phyloP scores from a whole-genome alignment of 1,140 invertebrate species.

The Drosophila micromelanica region DNA sequence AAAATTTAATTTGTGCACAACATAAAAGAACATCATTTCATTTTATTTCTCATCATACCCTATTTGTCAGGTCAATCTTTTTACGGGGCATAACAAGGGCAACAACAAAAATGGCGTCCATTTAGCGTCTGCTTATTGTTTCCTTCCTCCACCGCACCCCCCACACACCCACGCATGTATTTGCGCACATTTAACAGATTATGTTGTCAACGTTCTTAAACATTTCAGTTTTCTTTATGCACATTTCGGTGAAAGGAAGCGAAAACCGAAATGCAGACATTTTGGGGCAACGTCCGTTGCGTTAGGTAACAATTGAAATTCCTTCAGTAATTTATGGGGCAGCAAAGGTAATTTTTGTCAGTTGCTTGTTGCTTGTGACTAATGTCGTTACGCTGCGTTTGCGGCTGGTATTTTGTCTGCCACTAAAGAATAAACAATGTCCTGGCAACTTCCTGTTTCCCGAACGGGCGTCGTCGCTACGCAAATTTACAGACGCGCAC shows the following conservation, averaged over 20 bases:
- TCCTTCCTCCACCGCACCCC: background rate
- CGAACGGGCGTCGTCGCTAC: slow-evolving; percentile 27
- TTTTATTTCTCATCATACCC: too few relatives aligned
- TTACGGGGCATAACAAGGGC: background rate
- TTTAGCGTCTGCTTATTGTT: slow-evolving; percentile 46
- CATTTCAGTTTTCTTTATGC: slow-evolving; percentile 52
- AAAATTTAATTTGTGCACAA: too few relatives aligned
- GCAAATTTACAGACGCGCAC: slow-evolving; percentile 64
- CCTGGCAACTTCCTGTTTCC: slow-evolving; percentile 74
- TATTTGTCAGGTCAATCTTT: background rate
- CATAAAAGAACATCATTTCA: too few relatives aligned
- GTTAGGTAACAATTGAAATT: slow-evolving; percentile 76
- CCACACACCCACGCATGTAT: slow-evolving; percentile 7
- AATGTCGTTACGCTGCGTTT: slow-evolving; percentile 31
- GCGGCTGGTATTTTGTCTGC: slow-evolving; percentile 39
- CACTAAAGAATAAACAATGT: slow-evolving; percentile 70
- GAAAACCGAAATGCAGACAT: slow-evolving; percentile 11
- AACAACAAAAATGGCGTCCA: slow-evolving; percentile 31
- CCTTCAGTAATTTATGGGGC: slow-evolving; percentile 73
- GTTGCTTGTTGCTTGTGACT: slow-evolving; percentile 22
- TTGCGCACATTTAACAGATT: slow-evolving; percentile 74
- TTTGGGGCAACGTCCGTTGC: slow-evolving; percentile 33
- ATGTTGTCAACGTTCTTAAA: slow-evolving; percentile 72
- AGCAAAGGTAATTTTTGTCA: background rate
- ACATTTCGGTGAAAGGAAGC: slow-evolving; percentile 6